phyloP scores from a whole-genome alignment of 2,113 vertebrate genomes.

The Petrocephalus zakoni region DNA sequence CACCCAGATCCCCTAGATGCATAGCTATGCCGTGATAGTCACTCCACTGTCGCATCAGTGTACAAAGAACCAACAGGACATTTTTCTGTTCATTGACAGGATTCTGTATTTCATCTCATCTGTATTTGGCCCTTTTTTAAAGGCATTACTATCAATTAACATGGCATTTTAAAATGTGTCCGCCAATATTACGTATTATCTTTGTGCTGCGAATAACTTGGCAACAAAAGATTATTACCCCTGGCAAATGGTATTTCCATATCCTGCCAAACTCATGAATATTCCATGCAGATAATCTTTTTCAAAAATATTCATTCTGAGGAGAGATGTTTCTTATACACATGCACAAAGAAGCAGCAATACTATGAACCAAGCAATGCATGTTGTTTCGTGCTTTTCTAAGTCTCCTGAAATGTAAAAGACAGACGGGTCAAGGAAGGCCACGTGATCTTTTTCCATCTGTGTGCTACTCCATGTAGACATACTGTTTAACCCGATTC shows the following conservation, averaged over 20 bases:
- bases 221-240: slow-evolving; percentile 13
- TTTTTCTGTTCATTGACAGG: not conserved
- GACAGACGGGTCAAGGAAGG: not conserved
- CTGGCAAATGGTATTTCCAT: slow-evolving; percentile 7
- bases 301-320: not conserved
- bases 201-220: slow-evolving; percentile 1
- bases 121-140: not conserved
- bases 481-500: not conserved
- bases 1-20: slow-evolving; percentile 64
- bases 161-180: not conserved
- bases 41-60: not conserved
- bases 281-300: not conserved
- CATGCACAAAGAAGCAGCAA: not conserved
- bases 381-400: not conserved
- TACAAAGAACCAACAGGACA: not conserved
- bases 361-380: not conserved
- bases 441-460: not conserved
- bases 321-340: not conserved
- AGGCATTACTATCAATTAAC: not conserved
- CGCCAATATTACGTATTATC: not conserved
- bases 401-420: not conserved
- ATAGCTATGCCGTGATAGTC: slow-evolving; percentile 50
- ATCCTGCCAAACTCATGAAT: not conserved
- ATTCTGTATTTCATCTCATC: not conserved
- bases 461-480: not conserved